These are phyloP conservation scores for Atlantisia rogersi DNA, from an alignment of 2,113 vertebrate species.

Conservation along the genomic window DNA sequence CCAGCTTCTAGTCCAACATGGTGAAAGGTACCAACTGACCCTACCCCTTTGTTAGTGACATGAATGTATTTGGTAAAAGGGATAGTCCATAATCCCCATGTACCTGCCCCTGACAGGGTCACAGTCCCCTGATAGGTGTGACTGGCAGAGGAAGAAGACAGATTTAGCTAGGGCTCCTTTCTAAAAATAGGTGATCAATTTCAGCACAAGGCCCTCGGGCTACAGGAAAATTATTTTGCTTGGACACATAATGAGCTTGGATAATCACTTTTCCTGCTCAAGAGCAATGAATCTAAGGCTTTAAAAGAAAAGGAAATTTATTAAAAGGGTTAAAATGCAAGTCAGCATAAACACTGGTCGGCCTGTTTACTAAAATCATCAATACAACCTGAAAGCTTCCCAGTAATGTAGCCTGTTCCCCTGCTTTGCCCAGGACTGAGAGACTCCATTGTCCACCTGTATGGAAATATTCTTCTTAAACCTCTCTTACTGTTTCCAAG, in stretches of 20 bases:
- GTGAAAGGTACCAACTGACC: not conserved
- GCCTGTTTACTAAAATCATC: not conserved
- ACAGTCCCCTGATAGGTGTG: not conserved
- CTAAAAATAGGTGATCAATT: slow-evolving; percentile 58
- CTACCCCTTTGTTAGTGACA: not conserved
- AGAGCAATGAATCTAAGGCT: not conserved
- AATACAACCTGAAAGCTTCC: not conserved
- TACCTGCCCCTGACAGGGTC: not conserved
- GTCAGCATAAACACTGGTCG: not conserved
- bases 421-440: not conserved
- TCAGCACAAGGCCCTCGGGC: slow-evolving; percentile 11
- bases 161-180: slow-evolving; percentile 34
- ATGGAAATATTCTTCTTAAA: not conserved
- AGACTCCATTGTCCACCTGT: not conserved
- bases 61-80: not conserved
- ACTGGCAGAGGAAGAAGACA: not conserved
- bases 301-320: slow-evolving; percentile 13
- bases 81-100: not conserved
- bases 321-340: not conserved
- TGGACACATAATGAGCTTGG: not conserved
- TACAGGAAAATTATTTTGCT: not conserved
- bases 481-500: not conserved
- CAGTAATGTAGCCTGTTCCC: not conserved
- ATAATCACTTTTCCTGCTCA: slow-evolving; percentile 48
- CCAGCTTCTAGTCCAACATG: not conserved